Evolutionary conservation across 2,888 invertebrate genomes (phyloP).

Genomic region (Ennomos fuscantarius): DNA sequence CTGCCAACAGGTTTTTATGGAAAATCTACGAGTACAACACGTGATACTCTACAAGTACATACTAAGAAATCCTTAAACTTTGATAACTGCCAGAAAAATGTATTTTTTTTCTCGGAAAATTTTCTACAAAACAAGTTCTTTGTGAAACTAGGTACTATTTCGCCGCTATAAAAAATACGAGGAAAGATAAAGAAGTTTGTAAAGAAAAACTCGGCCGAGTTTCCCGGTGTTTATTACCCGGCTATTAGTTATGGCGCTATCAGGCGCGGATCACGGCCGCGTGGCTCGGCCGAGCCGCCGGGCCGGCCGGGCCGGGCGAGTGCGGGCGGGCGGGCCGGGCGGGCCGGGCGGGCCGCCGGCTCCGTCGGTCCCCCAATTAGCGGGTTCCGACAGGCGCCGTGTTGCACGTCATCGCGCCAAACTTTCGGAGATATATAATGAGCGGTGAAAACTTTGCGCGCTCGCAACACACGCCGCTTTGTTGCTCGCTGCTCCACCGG

Average conservation of each 20-base stretch:
- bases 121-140: constrained; percentile 5
- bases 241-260: constrained; percentile 39
- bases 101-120: background rate
- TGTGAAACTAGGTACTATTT: constrained; percentile 16
- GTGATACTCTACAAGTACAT: too few species aligned
- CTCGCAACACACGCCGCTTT: constrained; percentile 17
- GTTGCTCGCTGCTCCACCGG: background rate
- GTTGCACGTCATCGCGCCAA: constrained; percentile 1
- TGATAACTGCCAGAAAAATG: background rate
- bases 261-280: constrained; percentile 27
- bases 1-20: too few species aligned
- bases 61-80: background rate
- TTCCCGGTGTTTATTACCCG: constrained; percentile 39
- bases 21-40: too few species aligned
- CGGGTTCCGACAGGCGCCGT: constrained; percentile 7
- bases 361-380: constrained; percentile 22
- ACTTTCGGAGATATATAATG: constrained; percentile 12
- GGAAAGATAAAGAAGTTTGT: constrained; percentile 25
- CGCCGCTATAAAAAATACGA: constrained; percentile 20
- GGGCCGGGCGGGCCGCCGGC: constrained; percentile 2
- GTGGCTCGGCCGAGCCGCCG: constrained; percentile 11
- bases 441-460: constrained; percentile 19
- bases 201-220: constrained; percentile 33
- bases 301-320: background rate
- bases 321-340: constrained; percentile 1